Percentiles rank a stretch among this genome's conserved stretches.
Evolutionary conservation across 2,888 invertebrate genomes (phyloP).

Genomic region (Linnaemya vulpina): DNA sequence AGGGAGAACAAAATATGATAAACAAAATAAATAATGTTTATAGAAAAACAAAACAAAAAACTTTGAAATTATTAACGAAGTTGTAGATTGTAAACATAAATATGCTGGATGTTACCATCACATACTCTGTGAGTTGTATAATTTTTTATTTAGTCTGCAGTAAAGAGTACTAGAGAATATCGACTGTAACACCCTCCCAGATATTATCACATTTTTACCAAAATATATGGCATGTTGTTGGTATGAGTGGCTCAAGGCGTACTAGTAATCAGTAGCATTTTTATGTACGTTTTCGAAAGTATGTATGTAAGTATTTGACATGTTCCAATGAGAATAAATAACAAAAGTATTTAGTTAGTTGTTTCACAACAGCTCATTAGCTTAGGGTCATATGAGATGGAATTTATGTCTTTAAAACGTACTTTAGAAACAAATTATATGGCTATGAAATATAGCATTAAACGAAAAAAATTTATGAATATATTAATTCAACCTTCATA

Average conservation of each 20-base stretch:
- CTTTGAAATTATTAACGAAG: conserved; percentile 69
- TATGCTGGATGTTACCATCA: conserved; percentile 36
- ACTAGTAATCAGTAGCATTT: conserved; percentile 51
- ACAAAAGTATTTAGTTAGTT: not conserved
- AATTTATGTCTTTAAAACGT: too few species aligned
- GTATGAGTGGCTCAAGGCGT: conserved; percentile 40
- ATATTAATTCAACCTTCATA: too few species aligned
- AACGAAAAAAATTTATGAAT: too few species aligned
- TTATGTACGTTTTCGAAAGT: not conserved
- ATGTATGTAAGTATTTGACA: conserved; percentile 3
- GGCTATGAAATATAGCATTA: too few species aligned
- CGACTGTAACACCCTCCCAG: not conserved
- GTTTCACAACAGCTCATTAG: not conserved
- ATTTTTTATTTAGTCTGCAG: conserved; percentile 38
- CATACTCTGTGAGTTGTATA: conserved; percentile 39
- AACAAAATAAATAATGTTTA: conserved; percentile 36
- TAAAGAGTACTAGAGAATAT: conserved; percentile 5
- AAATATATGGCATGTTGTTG: conserved; percentile 1
- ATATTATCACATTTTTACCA: not conserved
- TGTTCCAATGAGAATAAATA: not conserved
- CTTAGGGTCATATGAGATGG: not conserved
- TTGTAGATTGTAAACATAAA: conserved; percentile 64
- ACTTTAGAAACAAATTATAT: too few species aligned
- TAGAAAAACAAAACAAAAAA: conserved; percentile 44
- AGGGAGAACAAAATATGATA: conserved; percentile 34